Evolutionary conservation across 2,113 vertebrate species (phyloP), one percentile per base, ranked within the genome.

Genomic region (Leptocoma aspasia): DNA sequence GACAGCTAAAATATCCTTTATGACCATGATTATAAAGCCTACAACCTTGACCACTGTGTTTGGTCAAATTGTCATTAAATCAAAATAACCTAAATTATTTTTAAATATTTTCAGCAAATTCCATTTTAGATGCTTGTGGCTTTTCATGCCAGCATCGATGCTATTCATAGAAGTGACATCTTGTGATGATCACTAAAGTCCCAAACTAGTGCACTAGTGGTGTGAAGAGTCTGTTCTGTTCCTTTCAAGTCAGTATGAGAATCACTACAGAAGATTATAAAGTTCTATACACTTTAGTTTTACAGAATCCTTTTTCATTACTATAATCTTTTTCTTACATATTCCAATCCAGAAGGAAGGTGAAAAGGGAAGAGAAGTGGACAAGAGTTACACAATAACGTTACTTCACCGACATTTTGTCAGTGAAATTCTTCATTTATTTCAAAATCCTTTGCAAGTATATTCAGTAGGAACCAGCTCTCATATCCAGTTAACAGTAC

Each of bases 101-200:
- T 56, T 0, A 86, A 81, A 60, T n/a, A 39, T 53, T 83, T 61
- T 47, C 49, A n/a, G 10, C 11, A 79, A 84, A 75, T 52, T 39
- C 81, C 17, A 3, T 57, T 84, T 75, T 78, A 84, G 30, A 52
- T 56, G 19, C 11, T 52, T 47, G 56, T 56, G 44, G 18, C 2
- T 37, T 81, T 69, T 50, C 8, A 41, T 37, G 33, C 9, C n/a
- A 3, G 0, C 35, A 35, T 13, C 0, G 0, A 45, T 41, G 47
- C 7, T 54, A 20, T 69, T 77, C 70, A 42, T 5, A 82, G 9
- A 76, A 35, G 13, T 20, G 19, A 61, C 1, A 4, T 73, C 63
- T 56, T 72, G 27, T 5, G 33, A 45, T 22, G 42, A 50, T 47
- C 39, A 17, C 28, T 68, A 11, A 92, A 93, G 45, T n/a, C 18